Conservation (phyloP, 1,140 invertebrate genomes). For the Amphibalanus amphitrite region DNA sequence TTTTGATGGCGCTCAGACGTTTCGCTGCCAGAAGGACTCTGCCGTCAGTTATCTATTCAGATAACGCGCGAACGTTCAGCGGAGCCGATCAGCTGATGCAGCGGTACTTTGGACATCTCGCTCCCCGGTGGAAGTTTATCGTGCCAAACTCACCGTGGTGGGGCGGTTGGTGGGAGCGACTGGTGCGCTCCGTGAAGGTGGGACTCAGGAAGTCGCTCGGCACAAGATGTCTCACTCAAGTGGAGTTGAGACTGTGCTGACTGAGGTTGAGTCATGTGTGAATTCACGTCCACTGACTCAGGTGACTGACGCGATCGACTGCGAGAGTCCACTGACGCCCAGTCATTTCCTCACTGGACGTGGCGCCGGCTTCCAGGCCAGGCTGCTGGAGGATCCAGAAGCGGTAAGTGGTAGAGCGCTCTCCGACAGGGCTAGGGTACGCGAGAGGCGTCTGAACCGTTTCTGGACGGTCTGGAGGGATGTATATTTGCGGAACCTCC, state of each 20-base stretch:
- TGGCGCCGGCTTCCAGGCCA: neutral
- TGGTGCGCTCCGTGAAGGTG: conserved; percentile 12
- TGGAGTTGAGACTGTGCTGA: conserved; percentile 5
- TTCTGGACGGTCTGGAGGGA: neutral
- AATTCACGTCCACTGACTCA: neutral
- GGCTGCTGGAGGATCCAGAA: neutral
- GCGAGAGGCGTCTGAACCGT: neutral
- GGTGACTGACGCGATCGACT: neutral
- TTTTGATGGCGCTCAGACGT: conserved; percentile 8
- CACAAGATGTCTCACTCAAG: conserved; percentile 4
- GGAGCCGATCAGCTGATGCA: conserved; percentile 5
- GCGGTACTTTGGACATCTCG: neutral
- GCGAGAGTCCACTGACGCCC: neutral
- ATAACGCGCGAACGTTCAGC: conserved; percentile 13
- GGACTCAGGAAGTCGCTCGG: conserved; percentile 10
- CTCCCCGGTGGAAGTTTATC: conserved; percentile 15
- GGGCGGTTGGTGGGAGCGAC: conserved; percentile 15
- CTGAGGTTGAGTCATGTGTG: neutral
- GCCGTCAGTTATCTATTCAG: conserved; percentile 6
- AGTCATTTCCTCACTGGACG: neutral
- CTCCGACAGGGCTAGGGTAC: neutral
- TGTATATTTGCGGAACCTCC: neutral
- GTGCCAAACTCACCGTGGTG: conserved; percentile 13
- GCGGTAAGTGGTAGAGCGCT: neutral
- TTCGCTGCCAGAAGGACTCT: conserved; percentile 8